Conservation (phyloP, 2,888 invertebrate genomes). For the Tetragonula carbonaria region DNA sequence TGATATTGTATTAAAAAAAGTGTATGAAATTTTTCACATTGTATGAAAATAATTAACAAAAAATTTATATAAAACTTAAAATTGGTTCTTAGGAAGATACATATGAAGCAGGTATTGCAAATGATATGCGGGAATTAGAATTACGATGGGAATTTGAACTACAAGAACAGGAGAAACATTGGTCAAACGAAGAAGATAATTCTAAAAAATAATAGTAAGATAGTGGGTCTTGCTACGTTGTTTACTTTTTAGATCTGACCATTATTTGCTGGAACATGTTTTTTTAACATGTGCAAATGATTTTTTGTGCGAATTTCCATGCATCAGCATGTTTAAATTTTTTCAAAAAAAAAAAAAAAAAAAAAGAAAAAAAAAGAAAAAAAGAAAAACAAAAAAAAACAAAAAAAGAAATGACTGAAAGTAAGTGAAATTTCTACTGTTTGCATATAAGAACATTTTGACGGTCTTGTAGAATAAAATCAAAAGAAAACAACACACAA, state of each 20-base stretch:
- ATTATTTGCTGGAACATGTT: constrained; percentile 47
- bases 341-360: constrained; percentile 17
- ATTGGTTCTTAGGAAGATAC: constrained; percentile 84
- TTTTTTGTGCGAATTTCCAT: constrained; percentile 48
- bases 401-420: constrained; percentile 49
- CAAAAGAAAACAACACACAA: constrained; percentile 32
- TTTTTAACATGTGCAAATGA: constrained; percentile 57
- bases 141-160: constrained; percentile 88
- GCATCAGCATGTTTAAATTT: constrained; percentile 54
- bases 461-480: constrained; percentile 35
- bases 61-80: constrained; percentile 2
- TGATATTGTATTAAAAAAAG: neutral
- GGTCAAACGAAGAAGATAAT: constrained; percentile 87
- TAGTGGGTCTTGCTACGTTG: constrained; percentile 49
- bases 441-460: constrained; percentile 37
- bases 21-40: neutral
- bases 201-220: constrained; percentile 77
- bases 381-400: too few relatives aligned
- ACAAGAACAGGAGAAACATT: constrained; percentile 87
- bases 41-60: neutral
- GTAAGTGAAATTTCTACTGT: constrained; percentile 66
- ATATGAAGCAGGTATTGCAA: constrained; percentile 88
- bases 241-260: constrained; percentile 59
- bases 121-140: constrained; percentile 88
- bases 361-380: neutral